These are phyloP conservation scores for Eubasilissa splendida DNA, from an alignment of 2,888 invertebrate genomes.

Conservation along the genomic window DNA sequence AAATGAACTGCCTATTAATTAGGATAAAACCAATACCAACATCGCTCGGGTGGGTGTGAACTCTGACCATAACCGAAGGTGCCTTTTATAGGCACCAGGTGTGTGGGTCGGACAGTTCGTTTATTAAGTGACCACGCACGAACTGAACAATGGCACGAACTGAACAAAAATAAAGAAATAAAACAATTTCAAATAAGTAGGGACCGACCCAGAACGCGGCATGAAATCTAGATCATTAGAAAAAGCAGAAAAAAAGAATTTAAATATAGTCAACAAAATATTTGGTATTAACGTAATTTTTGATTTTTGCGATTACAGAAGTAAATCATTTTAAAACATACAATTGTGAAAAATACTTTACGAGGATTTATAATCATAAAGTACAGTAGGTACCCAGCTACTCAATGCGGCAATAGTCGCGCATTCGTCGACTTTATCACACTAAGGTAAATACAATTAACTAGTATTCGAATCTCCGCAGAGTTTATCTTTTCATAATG, in stretches of 20 bases:
- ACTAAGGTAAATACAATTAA: neutral
- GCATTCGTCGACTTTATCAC: neutral
- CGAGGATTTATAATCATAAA: neutral
- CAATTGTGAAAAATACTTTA: no score
- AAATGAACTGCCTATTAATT: constrained; percentile 42
- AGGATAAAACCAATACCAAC: constrained; percentile 37
- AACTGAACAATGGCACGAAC: constrained; percentile 19
- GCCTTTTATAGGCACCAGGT: constrained; percentile 40
- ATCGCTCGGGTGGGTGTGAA: constrained; percentile 25
- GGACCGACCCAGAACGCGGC: neutral
- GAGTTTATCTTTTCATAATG: constrained; percentile 85
- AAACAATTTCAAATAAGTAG: constrained; percentile 38
- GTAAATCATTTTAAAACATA: no score
- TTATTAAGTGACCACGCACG: constrained; percentile 49
- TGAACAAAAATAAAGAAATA: constrained; percentile 39
- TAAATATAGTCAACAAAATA: neutral
- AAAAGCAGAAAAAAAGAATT: neutral
- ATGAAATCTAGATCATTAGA: constrained; percentile 4
- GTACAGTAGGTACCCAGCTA: constrained; percentile 36
- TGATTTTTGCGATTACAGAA: no score
- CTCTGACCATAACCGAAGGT: constrained; percentile 24
- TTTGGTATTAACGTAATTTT: neutral
- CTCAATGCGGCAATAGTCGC: constrained; percentile 17
- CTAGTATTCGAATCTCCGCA: neutral
- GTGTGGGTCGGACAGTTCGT: constrained; percentile 53